Percentiles rank a stretch among this genome's conserved stretches.
These are phyloP conservation scores for Esox lucius DNA, from an alignment of 2,797 vertebrate genomes.

Conservation along the genomic window DNA sequence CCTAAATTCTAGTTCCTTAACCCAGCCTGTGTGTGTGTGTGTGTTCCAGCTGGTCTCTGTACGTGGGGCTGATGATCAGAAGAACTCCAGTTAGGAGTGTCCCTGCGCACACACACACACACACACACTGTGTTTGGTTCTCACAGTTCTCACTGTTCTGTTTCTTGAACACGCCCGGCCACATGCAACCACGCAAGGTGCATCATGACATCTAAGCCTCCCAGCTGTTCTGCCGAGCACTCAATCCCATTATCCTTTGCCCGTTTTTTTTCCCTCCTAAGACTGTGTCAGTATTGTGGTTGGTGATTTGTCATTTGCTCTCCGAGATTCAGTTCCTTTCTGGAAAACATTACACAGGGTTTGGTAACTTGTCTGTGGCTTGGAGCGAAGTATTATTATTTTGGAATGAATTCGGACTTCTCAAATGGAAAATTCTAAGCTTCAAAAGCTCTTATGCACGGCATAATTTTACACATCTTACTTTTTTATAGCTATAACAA, in stretches of 20 bases:
- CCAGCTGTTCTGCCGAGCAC: background rate
- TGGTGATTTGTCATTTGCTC: background rate
- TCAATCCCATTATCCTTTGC: constrained; percentile 4
- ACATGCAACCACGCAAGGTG: background rate
- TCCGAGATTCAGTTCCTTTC: background rate
- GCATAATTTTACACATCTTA: too few species aligned
- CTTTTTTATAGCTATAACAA: too few species aligned
- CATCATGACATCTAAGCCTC: background rate
- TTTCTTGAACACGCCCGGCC: too few species aligned
- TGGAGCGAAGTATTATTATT: background rate
- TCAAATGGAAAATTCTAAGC: too few species aligned
- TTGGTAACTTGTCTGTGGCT: background rate
- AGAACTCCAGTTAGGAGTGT: too few species aligned
- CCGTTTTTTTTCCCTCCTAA: background rate
- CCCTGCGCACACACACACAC: too few species aligned
- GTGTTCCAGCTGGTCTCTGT: background rate
- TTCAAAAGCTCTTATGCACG: too few species aligned
- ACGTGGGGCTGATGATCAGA: background rate
- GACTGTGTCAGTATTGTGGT: background rate
- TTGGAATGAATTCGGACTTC: background rate
- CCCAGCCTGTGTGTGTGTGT: background rate
- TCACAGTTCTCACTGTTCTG: too few species aligned
- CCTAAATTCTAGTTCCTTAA: too few species aligned
- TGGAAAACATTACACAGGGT: background rate
- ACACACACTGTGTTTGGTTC: too few species aligned